Percentiles rank a stretch among this genome's conserved stretches.
phyloP scores from a whole-genome alignment of 2,113 vertebrate genomes.

The Xiphias gladius region DNA sequence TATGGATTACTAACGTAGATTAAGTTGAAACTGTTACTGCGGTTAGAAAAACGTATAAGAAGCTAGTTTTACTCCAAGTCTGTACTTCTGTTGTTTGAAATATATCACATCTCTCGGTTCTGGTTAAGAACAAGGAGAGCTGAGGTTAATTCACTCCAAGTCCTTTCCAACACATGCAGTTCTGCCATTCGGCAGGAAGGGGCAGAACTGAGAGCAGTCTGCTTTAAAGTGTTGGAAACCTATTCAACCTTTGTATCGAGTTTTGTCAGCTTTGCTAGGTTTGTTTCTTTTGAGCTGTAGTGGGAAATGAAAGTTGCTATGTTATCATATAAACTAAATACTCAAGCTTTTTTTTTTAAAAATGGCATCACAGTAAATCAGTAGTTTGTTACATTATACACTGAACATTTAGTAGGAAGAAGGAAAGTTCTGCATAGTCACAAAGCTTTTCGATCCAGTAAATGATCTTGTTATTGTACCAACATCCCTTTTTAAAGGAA shows the following conservation, averaged over 20 bases:
- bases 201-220: neutral
- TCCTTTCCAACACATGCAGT: neutral
- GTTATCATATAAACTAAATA: neutral
- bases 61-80: neutral
- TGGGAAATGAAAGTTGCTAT: slow-evolving; percentile 29
- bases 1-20: neutral
- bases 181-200: slow-evolving; percentile 19
- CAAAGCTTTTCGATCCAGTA: too few relatives aligned
- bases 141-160: neutral
- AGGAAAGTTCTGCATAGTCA: too few relatives aligned
- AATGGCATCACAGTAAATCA: neutral
- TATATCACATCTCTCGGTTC: neutral
- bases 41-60: too few relatives aligned
- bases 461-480: too few relatives aligned
- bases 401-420: neutral
- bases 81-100: neutral
- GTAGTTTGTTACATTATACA: neutral
- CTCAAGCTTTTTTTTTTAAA: neutral
- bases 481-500: too few relatives aligned
- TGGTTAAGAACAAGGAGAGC: neutral
- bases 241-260: neutral
- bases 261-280: neutral
- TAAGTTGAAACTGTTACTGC: neutral
- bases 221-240: neutral
- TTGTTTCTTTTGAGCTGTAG: neutral